Evolutionary conservation across 1,140 invertebrate genomes (phyloP), one percentile per base, ranked within the genome.

Genomic region (Wiebesia pumilae): DNA sequence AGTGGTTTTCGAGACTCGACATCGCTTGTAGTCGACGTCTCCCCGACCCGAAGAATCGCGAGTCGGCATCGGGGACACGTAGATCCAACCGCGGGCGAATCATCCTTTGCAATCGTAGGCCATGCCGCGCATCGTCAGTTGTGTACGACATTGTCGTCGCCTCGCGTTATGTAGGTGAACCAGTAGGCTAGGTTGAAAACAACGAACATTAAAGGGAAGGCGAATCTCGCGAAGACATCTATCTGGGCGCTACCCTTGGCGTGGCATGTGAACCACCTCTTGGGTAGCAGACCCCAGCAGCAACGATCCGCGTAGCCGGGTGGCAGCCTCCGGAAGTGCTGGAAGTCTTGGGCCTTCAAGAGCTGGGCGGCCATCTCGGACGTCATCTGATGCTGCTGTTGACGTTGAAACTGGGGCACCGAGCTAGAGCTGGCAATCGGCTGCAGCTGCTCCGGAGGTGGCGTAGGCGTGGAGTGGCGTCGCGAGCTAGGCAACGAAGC

Each of bases 141-240:
- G 69, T 87, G 78, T 21, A 69, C 87, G 47, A 77, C 58, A n/a
- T 77, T 80, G 10, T 93, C 95, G 88, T 97, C 96, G 89, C 97
- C 96, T 78, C 96, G 95, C 93, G 97, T 97, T 86, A 98, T 94
- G 93, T 98, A 98, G 81, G 96, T 97, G 88, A 96, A 97, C 98
- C 98, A 99, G 94, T 99, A 99, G 91, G 97, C 97, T 90, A 98
- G 93, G 94, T 99, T 99, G 95, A 99, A 99, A 89, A 98, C 94
- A 86, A 98, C 96, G 94, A 99, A 99, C 87, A 98, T 97, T 89
- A 98, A 95, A 40, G 98, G 98, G 93, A 99, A 99, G 90, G 97
- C 97, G 94, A 98, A 97, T 89, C 98, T 95, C 88, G 97, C 98
- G 93, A 98, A 97, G 92, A 98, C 98, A 94, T 99, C 98, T 92